Evolutionary conservation across 1,140 invertebrate species (phyloP).

Genomic region (Zaprionus davidi): DNA sequence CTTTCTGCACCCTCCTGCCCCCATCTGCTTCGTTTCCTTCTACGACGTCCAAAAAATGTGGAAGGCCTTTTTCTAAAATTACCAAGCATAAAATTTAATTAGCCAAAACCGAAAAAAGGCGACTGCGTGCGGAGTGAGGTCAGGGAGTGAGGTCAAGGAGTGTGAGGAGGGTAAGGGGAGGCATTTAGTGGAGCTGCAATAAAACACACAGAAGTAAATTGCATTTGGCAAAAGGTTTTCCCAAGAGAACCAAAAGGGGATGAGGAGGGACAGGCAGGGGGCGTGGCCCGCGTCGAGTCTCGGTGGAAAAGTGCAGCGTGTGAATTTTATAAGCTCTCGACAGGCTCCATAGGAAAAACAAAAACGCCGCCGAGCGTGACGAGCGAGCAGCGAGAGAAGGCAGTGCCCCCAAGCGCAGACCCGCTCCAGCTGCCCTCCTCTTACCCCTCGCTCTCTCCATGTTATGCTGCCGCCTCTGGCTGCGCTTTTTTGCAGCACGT

Average conservation of each 20-base stretch:
- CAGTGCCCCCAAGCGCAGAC: not conserved
- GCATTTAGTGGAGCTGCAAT: conserved; percentile 37
- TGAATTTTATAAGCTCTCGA: conserved; percentile 74
- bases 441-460: conserved; percentile 8
- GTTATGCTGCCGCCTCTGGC: not conserved
- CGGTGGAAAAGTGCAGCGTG: conserved; percentile 63
- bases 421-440: no score
- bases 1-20: not conserved
- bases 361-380: conserved; percentile 57
- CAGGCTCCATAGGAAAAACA: conserved; percentile 44
- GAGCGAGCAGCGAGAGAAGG: conserved; percentile 10
- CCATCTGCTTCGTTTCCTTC: not conserved
- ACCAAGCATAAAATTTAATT: conserved; percentile 83
- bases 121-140: conserved; percentile 23
- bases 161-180: not conserved
- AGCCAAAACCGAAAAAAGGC: conserved; percentile 77
- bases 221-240: conserved; percentile 58
- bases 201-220: conserved; percentile 67
- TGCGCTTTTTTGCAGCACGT: conserved; percentile 50
- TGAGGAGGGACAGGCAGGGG: not conserved
- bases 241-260: not conserved
- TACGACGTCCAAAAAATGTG: conserved; percentile 30
- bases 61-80: conserved; percentile 75
- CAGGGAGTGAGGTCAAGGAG: not conserved
- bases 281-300: conserved; percentile 5